A percentile compares a stretch with the other conserved stretches of the same genome.
phyloP scores from a whole-genome alignment of 2,113 vertebrate species.

The Caretta caretta region DNA sequence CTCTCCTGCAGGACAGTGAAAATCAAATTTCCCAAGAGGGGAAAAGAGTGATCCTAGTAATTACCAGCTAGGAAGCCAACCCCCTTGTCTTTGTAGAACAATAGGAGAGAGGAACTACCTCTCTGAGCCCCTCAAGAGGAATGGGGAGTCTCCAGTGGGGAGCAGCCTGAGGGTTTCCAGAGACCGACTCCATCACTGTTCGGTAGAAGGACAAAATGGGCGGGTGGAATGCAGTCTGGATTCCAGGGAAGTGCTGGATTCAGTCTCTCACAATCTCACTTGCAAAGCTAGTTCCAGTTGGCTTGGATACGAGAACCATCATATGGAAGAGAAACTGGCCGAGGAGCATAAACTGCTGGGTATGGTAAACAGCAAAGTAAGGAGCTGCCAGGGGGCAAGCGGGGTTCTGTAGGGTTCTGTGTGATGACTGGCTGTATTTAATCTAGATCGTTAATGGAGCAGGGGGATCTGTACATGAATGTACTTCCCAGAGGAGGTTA shows the following conservation, averaged over 20 bases:
- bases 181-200: not conserved
- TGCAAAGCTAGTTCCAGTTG: not conserved
- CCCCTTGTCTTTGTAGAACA: not conserved
- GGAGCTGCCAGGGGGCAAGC: not conserved
- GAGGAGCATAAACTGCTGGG: not conserved
- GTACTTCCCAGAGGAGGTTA: not conserved
- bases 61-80: not conserved
- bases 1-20: not conserved
- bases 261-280: not conserved
- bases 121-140: not conserved
- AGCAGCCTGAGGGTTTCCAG: not conserved
- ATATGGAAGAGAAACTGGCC: not conserved
- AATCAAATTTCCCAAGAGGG: not conserved
- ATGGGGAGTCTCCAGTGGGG: not conserved
- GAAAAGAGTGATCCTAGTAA: not conserved
- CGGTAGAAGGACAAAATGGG: not conserved
- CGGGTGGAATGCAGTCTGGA: fast-evolving
- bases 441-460: not conserved
- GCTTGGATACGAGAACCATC: not conserved
- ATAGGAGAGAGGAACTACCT: not conserved
- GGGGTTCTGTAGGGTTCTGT: not conserved
- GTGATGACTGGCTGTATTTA: not conserved
- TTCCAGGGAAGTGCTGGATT: not conserved
- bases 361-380: not conserved
- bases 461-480: not conserved